Evolutionary conservation across 2,113 vertebrate genomes (phyloP), one percentile per base, ranked within the genome.

Genomic region (Cichladusa arquata): DNA sequence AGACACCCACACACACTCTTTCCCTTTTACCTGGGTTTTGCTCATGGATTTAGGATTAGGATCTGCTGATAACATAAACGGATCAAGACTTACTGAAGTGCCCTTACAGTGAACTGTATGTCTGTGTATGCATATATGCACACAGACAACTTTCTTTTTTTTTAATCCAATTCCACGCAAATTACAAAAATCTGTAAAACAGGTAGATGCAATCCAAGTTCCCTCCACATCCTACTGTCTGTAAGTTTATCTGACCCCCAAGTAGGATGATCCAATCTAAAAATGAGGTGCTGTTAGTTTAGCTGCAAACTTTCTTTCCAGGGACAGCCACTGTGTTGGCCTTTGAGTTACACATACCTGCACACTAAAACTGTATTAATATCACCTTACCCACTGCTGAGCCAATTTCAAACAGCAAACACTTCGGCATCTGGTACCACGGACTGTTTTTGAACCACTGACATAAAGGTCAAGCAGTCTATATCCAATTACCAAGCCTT

Each of bases 1-100:
- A 83, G 48, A 83, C 62, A 78, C 53, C 57, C 74, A 53, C 19
- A 38, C 10, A 19, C 34, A 26, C 54, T 78, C 74, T 76, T 29
- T 93, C 60, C 62, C 82, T 95, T 96, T 92, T 82, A 90, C 90
- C 64, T 77, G 58, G 64, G 88, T 62, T 90, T 67, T 95, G 71
- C 67, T 60, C 44, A 44, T 6, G 60, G 91, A 83, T 71, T 96
- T 93, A 88, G 87, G 87, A 96, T 97, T 97, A 96, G 50, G 82
- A 93, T 73, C 67, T 90, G 82, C 90, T 96, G 95, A 92, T 92
- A 94, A 86, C 79, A 96, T 95, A 95, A 96, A 96, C 69, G 67
- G 95, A 96, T 96, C 72, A 90, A 60, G 90, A 86, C 20, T 90
- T 92, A 93, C 79, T 48, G 28, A 71, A 83, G 56, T 86, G 92